Evolutionary conservation across 2,113 vertebrate genomes (phyloP).

Genomic region (Oxygymnocypris stewartii): DNA sequence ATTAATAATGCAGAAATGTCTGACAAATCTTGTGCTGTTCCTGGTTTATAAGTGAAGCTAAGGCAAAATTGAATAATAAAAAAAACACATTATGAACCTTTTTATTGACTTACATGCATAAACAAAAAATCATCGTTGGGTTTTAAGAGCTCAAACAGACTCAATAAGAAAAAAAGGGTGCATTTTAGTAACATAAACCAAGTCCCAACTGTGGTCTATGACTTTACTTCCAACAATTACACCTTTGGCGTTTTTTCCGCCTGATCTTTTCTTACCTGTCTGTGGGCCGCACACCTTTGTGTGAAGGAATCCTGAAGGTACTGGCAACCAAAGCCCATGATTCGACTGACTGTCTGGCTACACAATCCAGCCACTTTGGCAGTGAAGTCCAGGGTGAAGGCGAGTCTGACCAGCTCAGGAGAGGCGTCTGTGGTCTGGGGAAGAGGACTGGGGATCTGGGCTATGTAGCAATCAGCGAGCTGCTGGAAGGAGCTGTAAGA

Average conservation of each 20-base stretch:
- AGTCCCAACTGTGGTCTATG: not conserved
- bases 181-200: no score
- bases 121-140: no score
- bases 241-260: not conserved
- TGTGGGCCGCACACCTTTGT: slow-evolving; percentile 57
- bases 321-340: slow-evolving; percentile 73
- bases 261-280: slow-evolving; percentile 34
- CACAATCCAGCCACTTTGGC: slow-evolving; percentile 68
- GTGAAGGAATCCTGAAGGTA: slow-evolving; percentile 62
- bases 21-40: not conserved
- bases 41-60: not conserved
- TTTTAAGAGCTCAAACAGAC: no score
- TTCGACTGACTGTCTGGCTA: slow-evolving; percentile 65
- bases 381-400: slow-evolving; percentile 65
- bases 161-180: no score
- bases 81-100: no score
- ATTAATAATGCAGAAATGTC: not conserved
- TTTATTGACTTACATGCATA: no score
- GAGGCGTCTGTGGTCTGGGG: not conserved
- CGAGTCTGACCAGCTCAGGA: slow-evolving; percentile 63
- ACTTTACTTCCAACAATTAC: not conserved
- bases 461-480: slow-evolving; percentile 66
- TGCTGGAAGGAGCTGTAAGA: slow-evolving; percentile 74
- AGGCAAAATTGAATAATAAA: no score
- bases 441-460: slow-evolving; percentile 30